Base-by-base conservation (phyloP, 2,888 invertebrate species). In the Steinernema hermaphroditum region DNA sequence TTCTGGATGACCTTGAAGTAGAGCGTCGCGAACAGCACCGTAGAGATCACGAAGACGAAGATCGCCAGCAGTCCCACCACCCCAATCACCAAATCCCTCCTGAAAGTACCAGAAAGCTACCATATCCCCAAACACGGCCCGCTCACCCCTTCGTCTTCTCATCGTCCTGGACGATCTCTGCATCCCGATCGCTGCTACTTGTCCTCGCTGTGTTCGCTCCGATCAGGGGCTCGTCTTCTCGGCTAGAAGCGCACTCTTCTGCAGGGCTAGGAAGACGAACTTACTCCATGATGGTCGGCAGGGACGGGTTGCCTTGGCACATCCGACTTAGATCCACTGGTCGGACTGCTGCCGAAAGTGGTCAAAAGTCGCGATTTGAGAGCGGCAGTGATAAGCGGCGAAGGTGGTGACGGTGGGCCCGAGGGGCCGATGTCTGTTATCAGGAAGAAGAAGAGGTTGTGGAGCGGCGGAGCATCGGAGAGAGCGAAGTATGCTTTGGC, bases 11-110 rank as follows among this genome's bases (percentile, higher is more conserved):
- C 71, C 75, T 83, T 81, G 74, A 80, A 80, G 71, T 83, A 84
- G 14, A 84, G 76, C 12, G 80, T 80, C 34, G 80, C 83, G 69
- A 84, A 84, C 9, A 83, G 76, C 22, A 82, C 81, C 8, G 83
- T 84, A n/a, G 83, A 77, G 32, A 84, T 78, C 14, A 82, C 69
- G 16, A 84, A 74, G 9, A 78, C 43, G 69, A 84, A 79, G 8
- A 83, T 77, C 29, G 78, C 73, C 14, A 82, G 27, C 29, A 79
- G 14, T 1, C 79, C 73, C 9, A 73, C 70, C 46, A 57, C 27
- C 4, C 54, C 54, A 16, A 54, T 54, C 54, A 54, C 54, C 54
- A 54, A 27, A 24, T 54, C 54, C 27, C 54, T 54, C 27, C 54
- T 54, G 54, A 54, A 54, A 54, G 6, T 16, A 19, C 24, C 24